These are phyloP conservation scores for Ceratina japonica DNA, from an alignment of 1,140 invertebrate genomes.

Conservation along the genomic window DNA sequence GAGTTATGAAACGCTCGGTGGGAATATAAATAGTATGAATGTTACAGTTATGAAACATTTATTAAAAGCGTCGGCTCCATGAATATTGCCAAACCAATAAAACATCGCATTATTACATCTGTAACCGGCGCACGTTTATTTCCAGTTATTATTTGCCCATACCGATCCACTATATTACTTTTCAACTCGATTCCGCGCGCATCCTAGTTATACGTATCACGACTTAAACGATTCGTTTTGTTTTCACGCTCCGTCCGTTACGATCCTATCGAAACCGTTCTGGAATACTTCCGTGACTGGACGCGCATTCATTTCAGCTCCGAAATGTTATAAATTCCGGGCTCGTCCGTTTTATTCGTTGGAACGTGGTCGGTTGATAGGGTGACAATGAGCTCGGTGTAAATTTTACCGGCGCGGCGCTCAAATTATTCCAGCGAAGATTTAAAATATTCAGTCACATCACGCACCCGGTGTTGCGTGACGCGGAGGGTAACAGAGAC, in stretches of 20 bases:
- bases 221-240: neutral
- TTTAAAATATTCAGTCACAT: slow-evolving; percentile 27
- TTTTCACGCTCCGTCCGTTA: neutral
- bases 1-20: no score
- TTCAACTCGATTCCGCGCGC: no score
- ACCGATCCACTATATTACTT: neutral
- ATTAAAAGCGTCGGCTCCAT: neutral
- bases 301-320: neutral
- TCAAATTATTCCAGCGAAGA: slow-evolving; percentile 8
- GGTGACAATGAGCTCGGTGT: slow-evolving; percentile 19
- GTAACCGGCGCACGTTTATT: no score
- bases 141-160: neutral
- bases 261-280: neutral
- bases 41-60: slow-evolving; percentile 5
- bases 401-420: neutral
- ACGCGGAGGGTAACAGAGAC: neutral
- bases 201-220: neutral
- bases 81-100: neutral
- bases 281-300: neutral
- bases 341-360: neutral
- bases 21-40: no score
- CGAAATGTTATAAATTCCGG: neutral
- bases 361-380: neutral
- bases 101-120: neutral
- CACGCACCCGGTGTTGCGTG: slow-evolving; percentile 25